phyloP scores from a whole-genome alignment of 2,113 vertebrate genomes.

The Eurypyga helias region DNA sequence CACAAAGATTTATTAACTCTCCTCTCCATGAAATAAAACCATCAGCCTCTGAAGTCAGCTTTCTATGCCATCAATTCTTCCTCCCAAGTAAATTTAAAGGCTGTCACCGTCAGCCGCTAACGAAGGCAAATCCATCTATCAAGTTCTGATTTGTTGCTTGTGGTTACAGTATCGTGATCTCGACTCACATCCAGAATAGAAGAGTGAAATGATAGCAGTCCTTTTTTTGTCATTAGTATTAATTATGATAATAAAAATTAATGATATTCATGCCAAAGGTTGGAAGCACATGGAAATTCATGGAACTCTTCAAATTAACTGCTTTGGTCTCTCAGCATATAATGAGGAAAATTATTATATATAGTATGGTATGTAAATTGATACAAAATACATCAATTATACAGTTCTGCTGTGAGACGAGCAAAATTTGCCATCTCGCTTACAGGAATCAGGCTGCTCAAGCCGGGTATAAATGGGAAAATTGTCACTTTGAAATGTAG shows the following conservation, averaged over 20 bases:
- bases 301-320: not conserved
- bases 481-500: rapidly evolving
- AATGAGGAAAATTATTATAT: not conserved
- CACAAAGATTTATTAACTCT: slow-evolving; percentile 31
- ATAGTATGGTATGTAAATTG: not conserved
- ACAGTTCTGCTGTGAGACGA: not conserved
- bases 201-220: not conserved
- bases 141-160: not conserved
- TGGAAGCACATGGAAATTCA: not conserved
- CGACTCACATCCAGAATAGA: not conserved
- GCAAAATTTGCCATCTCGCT: not conserved
- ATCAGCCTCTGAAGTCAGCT: not conserved
- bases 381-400: not conserved
- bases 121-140: not conserved
- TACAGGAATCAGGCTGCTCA: not conserved
- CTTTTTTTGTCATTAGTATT: not conserved
- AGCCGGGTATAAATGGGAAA: not conserved
- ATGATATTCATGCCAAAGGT: not conserved
- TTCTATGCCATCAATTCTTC: not conserved
- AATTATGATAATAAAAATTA: not conserved
- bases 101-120: not conserved
- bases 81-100: not conserved
- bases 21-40: not conserved
- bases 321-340: not conserved
- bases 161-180: not conserved